Conservation (phyloP, 2,888 invertebrate genomes). For the Nomada hirtipes region DNA sequence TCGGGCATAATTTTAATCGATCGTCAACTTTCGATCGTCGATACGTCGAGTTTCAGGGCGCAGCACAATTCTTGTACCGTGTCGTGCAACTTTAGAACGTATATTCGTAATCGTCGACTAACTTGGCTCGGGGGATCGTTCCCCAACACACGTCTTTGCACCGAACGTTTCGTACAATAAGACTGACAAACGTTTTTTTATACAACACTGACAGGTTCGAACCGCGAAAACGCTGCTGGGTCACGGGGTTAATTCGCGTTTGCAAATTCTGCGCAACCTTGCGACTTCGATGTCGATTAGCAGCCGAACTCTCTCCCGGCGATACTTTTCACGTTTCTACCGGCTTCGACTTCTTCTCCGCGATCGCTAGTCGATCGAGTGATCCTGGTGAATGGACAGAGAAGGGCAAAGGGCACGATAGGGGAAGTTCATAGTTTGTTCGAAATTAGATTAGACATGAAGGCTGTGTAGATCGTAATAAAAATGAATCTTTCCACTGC, state of each 20-base stretch:
- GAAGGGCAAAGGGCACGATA: background rate
- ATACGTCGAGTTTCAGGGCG: slow-evolving; percentile 16
- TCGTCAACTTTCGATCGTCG: background rate
- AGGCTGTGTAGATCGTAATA: background rate
- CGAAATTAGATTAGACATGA: background rate
- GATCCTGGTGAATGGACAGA: no score
- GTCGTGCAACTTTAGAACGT: slow-evolving; percentile 1
- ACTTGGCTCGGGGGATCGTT: slow-evolving; percentile 14
- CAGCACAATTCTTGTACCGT: slow-evolving; percentile 7
- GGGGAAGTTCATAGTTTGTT: background rate
- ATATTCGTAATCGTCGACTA: slow-evolving; percentile 12
- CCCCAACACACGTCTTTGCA: slow-evolving; percentile 58
- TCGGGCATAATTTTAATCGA: background rate
- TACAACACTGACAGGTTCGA: slow-evolving; percentile 55
- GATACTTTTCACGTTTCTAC: slow-evolving; percentile 39
- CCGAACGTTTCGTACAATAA: slow-evolving; percentile 55
- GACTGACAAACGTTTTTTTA: slow-evolving; percentile 69
- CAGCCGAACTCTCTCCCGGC: slow-evolving; percentile 55
- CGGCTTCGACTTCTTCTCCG: slow-evolving; percentile 39
- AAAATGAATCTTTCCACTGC: no score
- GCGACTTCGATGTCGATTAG: slow-evolving; percentile 11
- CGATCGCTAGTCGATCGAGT: slow-evolving; percentile 4
- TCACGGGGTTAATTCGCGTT: background rate
- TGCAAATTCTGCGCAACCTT: slow-evolving; percentile 6
- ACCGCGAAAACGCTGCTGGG: slow-evolving; percentile 9